Evolutionary conservation across 1,140 invertebrate species (phyloP).

Genomic region (Tenebrio molitor): DNA sequence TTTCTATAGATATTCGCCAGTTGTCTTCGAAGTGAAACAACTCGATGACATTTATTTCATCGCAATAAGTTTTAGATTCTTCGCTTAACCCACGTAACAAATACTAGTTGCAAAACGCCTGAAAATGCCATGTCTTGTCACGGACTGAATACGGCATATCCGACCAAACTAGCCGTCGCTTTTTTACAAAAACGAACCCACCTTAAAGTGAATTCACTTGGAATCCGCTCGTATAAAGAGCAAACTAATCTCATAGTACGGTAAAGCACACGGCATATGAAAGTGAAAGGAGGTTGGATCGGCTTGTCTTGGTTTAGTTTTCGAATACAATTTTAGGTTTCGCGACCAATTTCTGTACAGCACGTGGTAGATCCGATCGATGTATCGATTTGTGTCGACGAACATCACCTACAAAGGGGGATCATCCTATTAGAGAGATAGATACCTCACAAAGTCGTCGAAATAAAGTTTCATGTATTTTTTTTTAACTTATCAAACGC

Average conservation of each 20-base stretch:
- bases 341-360: conserved; percentile 41
- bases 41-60: conserved; percentile 34
- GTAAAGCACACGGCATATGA: conserved; percentile 44
- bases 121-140: conserved; percentile 39
- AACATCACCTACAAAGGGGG: conserved; percentile 13
- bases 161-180: conserved; percentile 27
- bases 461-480: not conserved
- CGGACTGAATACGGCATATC: conserved; percentile 38
- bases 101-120: conserved; percentile 29
- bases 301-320: conserved; percentile 44
- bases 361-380: conserved; percentile 11
- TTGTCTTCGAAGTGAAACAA: not conserved
- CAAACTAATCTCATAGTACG: conserved; percentile 46
- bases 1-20: conserved; percentile 13
- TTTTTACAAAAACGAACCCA: conserved; percentile 42
- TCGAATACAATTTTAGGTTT: conserved; percentile 46
- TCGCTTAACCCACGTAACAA: conserved; percentile 32
- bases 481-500: not conserved
- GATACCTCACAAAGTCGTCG: not conserved
- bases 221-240: conserved; percentile 47
- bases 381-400: conserved; percentile 3
- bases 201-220: conserved; percentile 47
- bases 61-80: conserved; percentile 37
- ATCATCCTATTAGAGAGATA: conserved; percentile 6
- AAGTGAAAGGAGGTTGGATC: conserved; percentile 50